Evolutionary conservation across 2,113 vertebrate species (phyloP).

Genomic region (Sinosuthora webbiana): DNA sequence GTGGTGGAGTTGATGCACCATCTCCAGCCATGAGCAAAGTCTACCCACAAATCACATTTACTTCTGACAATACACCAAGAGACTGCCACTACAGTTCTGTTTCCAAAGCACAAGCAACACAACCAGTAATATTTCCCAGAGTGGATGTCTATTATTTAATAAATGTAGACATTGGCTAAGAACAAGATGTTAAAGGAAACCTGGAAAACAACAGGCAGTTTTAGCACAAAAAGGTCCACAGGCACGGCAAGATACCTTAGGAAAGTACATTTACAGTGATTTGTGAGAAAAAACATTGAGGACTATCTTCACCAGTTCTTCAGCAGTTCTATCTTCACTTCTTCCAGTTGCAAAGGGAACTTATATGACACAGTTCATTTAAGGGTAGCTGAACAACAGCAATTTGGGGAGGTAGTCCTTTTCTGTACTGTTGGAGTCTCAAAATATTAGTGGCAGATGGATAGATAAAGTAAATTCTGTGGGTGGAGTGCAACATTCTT

Average conservation of each 20-base stretch:
- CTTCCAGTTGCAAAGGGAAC: neutral
- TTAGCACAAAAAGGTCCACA: neutral
- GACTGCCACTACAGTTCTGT: neutral
- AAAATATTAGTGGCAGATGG: neutral
- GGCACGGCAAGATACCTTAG: neutral
- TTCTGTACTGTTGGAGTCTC: neutral
- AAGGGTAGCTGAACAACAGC: neutral
- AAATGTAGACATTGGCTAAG: neutral
- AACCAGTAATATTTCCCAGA: neutral
- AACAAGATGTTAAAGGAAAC: neutral
- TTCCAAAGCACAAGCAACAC: neutral
- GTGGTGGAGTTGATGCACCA: neutral
- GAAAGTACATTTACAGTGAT: neutral
- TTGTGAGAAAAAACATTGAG: neutral
- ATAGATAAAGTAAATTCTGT: conserved; percentile 3
- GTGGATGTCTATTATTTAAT: neutral
- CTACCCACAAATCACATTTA: neutral
- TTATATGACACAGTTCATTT: neutral
- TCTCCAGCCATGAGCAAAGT: neutral
- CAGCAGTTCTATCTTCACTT: too few relatives aligned
- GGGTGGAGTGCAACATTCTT: neutral
- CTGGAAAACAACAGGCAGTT: neutral
- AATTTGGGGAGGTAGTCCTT: neutral
- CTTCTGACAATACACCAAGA: neutral
- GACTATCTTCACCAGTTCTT: neutral